Conservation (phyloP, 2,888 invertebrate genomes). For the Norana najaformis region DNA sequence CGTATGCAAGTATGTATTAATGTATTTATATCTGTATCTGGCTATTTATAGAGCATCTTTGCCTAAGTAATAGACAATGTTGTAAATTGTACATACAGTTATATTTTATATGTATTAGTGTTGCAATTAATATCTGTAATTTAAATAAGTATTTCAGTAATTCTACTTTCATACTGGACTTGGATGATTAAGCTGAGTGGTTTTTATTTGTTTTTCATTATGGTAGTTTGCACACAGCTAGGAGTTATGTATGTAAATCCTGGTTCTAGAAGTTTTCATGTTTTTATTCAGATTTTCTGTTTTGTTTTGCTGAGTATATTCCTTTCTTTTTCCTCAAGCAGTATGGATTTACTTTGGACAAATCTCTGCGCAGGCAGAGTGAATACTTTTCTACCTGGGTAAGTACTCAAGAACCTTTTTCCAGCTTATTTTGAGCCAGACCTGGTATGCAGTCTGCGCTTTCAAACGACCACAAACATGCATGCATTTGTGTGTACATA, state of each 20-base stretch:
- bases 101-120: not conserved
- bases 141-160: not conserved
- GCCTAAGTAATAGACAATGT: not conserved
- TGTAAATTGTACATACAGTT: not conserved
- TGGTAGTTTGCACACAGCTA: not conserved
- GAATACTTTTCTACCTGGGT: not conserved
- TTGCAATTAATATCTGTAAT: not conserved
- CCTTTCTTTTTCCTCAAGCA: not conserved
- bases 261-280: not conserved
- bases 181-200: not conserved
- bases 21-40: not conserved
- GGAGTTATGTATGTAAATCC: no score
- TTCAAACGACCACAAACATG: not conserved
- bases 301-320: not conserved
- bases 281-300: not conserved
- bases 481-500: not conserved
- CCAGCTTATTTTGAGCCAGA: not conserved
- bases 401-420: not conserved
- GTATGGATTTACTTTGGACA: slow-evolving; percentile 23
- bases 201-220: not conserved
- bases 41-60: not conserved
- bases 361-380: not conserved
- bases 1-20: not conserved
- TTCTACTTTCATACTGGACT: not conserved
- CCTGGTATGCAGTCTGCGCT: not conserved